Evolutionary conservation across 2,888 invertebrate species (phyloP).

Genomic region (Xiphydria camelus): DNA sequence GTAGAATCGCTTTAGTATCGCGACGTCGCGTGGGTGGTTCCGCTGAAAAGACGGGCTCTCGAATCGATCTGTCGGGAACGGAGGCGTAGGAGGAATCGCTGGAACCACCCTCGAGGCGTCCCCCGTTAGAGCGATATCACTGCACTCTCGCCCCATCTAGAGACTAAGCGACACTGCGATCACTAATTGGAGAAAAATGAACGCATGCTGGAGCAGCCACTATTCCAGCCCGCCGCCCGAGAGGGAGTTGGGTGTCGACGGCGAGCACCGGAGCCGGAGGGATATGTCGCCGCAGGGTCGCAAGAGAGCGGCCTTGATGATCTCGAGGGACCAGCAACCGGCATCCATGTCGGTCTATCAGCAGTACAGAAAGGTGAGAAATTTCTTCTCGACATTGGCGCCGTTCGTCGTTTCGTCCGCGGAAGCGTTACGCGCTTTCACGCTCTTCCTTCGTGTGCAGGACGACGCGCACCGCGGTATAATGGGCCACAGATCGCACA

Average conservation of each 20-base stretch:
- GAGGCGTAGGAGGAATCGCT: too few relatives aligned
- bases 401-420: too few relatives aligned
- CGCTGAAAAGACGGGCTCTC: too few relatives aligned
- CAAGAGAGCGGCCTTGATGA: constrained; percentile 70
- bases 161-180: constrained; percentile 35
- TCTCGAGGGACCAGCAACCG: constrained; percentile 63
- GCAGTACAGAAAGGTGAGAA: constrained; percentile 58
- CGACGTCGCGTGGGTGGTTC: too few relatives aligned
- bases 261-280: constrained; percentile 76
- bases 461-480: constrained; percentile 59
- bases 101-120: constrained; percentile 1
- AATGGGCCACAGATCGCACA: constrained; percentile 77
- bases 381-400: too few relatives aligned
- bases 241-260: constrained; percentile 61
- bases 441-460: constrained; percentile 53
- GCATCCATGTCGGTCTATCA: constrained; percentile 53
- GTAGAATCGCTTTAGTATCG: too few relatives aligned
- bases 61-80: too few relatives aligned
- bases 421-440: too few relatives aligned
- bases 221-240: constrained; percentile 59
- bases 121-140: too few relatives aligned
- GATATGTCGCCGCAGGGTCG: constrained; percentile 83
- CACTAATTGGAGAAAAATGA: constrained; percentile 39
- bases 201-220: constrained; percentile 47
- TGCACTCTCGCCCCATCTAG: constrained; percentile 38